These are phyloP conservation scores for Aurelia aurita DNA, from an alignment of 30 jellyfish, hydroid and myxozoan species.

Conservation along the genomic window DNA sequence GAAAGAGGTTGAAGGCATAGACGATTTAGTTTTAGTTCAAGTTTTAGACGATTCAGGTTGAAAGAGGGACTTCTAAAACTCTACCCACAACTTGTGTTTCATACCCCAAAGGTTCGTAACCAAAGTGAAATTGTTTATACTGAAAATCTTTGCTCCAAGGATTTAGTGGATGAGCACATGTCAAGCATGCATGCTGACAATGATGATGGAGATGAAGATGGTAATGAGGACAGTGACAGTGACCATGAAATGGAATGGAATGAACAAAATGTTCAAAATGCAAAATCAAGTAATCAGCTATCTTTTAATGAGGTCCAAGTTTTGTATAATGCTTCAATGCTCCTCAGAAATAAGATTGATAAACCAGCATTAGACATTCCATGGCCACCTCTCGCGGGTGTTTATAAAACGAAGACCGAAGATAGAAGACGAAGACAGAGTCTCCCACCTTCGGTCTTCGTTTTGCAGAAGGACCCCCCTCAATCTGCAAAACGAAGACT, in stretches of 20 bases:
- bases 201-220: constrained; percentile 15
- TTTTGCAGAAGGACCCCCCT: too few relatives aligned
- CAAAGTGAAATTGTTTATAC: constrained; percentile 13
- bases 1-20: constrained; percentile 28
- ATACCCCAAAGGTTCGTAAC: constrained; percentile 23
- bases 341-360: not conserved
- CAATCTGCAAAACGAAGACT: too few relatives aligned
- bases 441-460: too few relatives aligned
- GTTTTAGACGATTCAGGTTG: constrained; percentile 14
- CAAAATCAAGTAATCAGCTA: not conserved
- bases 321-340: constrained; percentile 32
- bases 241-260: not conserved
- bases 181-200: too few relatives aligned
- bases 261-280: not conserved
- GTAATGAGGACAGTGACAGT: not conserved
- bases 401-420: too few relatives aligned
- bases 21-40: too few relatives aligned
- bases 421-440: too few relatives aligned
- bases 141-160: constrained; percentile 25
- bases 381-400: constrained; percentile 79
- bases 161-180: constrained; percentile 38
- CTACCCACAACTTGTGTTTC: constrained; percentile 52
- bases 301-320: constrained; percentile 3
- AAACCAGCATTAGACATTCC: not conserved
- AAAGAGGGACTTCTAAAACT: constrained; percentile 13